Conservation (phyloP, 2,113 vertebrate species). For the Ariopsis seemanni region DNA sequence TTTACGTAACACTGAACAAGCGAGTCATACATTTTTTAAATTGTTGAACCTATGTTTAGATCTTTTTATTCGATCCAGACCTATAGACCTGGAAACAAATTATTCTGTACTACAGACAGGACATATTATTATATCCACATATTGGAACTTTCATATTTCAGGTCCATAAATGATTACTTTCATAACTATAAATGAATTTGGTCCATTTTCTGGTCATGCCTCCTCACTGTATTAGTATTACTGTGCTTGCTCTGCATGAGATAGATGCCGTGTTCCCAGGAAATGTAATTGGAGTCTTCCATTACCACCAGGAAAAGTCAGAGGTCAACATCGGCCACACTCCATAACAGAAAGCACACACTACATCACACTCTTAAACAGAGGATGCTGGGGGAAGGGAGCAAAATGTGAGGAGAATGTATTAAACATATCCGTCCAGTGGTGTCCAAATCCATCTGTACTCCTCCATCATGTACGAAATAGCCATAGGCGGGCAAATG, state of each 20-base stretch:
- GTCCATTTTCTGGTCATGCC: slow-evolving; percentile 26
- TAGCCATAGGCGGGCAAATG: not conserved
- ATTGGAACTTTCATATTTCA: not conserved
- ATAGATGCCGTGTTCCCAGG: slow-evolving; percentile 42
- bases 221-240: slow-evolving; percentile 38
- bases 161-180: not conserved
- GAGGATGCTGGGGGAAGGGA: not conserved
- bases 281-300: slow-evolving; percentile 35
- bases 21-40: not conserved
- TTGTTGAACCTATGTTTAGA: not conserved
- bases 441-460: not conserved
- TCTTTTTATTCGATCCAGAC: not conserved
- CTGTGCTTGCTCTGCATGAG: slow-evolving; percentile 53
- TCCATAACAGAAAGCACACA: slow-evolving; percentile 24
- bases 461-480: not conserved
- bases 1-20: not conserved
- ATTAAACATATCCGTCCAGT: not conserved
- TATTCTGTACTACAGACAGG: not conserved
- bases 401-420: not conserved
- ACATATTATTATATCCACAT: not conserved
- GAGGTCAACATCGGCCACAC: slow-evolving; percentile 40
- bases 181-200: not conserved
- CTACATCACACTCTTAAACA: not conserved
- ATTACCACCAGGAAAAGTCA: slow-evolving; percentile 47
- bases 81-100: not conserved